A percentile compares a stretch with the other conserved stretches of the same genome.
phyloP scores from a whole-genome alignment of 2,797 vertebrate genomes.

The Myotis pilosus region DNA sequence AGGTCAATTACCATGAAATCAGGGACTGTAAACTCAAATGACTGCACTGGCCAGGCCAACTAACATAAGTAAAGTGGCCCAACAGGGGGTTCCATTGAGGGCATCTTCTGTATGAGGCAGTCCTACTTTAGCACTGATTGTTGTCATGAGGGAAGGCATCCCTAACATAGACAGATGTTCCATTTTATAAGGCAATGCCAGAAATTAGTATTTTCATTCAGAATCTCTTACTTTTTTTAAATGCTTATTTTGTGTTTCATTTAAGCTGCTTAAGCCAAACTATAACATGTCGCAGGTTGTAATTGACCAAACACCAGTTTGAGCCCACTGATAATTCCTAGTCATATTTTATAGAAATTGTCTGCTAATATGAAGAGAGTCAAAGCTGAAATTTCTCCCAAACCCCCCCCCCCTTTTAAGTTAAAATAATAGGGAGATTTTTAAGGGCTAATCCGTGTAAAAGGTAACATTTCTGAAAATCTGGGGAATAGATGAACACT shows the following conservation, averaged over 20 bases:
- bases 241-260: not conserved
- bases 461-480: constrained; percentile 10
- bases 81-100: not conserved
- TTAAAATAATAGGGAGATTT: not conserved
- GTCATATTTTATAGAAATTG: not conserved
- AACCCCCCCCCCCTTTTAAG: not conserved
- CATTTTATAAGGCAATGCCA: not conserved
- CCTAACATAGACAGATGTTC: not conserved
- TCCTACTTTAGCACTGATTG: not conserved
- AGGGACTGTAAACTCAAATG: not conserved
- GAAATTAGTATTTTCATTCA: not conserved
- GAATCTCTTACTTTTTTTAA: constrained; percentile 21
- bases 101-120: no score
- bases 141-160: not conserved
- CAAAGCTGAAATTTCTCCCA: not conserved
- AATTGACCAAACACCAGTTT: not conserved
- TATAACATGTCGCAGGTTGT: not conserved
- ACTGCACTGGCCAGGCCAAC: not conserved
- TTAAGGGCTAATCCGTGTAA: not conserved
- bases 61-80: not conserved
- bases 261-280: not conserved
- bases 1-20: not conserved
- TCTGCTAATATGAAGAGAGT: not conserved
- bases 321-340: not conserved
- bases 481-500: not conserved